Base-by-base conservation (phyloP, 2,797 vertebrate genomes). In the Microchirus variegatus region DNA sequence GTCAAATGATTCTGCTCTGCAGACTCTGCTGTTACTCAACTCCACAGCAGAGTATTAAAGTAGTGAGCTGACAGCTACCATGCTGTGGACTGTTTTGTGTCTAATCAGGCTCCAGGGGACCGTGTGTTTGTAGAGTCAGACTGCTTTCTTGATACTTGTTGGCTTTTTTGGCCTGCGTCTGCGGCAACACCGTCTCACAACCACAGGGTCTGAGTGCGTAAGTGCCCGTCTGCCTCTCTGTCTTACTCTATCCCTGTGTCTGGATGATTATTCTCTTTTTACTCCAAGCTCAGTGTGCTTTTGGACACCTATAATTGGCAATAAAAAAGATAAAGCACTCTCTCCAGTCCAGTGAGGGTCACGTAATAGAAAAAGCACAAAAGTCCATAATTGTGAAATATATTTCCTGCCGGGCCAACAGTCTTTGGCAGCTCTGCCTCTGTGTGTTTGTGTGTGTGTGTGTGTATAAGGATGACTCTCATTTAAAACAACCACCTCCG, bases 301-400 rank as follows among this genome's bases (percentile, higher is more conserved):
- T 83, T 74, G 81, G 77, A 84, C 81, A 83, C 70, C 67, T 83
- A 63, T 87, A 90, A 90, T 89, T 89, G 87, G 78, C 83, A 85
- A 88, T 87, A 87, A 82, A 89, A 88, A 88, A 86, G 87, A 88
- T 77, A 74, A 81, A 89, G 78, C 9, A 43, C 76, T 75, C 70
- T 82, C 67, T 70, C 53, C 49, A 69, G 81, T 85, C 83, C 85
- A 65, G 76, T 68, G 85, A 84, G 81, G 85, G 81, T 86, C 76
- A 82, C 87, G 81, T 77, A 84, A 83, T 82, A 77, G 72, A 80
- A 86, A 89, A 80, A 72, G 66, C 81, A 80, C 77, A 86, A 85
- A 88, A 85, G 87, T 86, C 85, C 77, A 87, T 86, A 80, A 89
- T 89, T 88, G 89, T 90, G 87, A 90, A 87, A 90, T 90, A 87